Base-by-base conservation (phyloP, 2,797 vertebrate species). In the Syngnathus acus region DNA sequence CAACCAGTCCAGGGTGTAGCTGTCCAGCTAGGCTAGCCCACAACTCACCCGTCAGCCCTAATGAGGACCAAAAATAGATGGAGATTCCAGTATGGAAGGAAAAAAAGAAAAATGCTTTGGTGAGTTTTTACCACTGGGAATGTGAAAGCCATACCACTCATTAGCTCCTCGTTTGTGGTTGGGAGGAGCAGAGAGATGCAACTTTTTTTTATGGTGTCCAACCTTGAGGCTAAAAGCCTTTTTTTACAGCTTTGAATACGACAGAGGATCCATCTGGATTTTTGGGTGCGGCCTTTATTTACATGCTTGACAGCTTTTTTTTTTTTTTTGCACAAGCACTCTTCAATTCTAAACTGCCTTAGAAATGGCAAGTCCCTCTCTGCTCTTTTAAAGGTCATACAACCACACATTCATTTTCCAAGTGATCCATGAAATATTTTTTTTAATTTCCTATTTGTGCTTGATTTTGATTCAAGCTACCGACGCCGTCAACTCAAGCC, bases 401-500 rank as follows among this genome's bases (percentile, higher is more conserved):
- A 17, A 58, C 26, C 26, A 37, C 7, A 4, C 16, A 58, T 58
- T 58, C 6, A 23, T 61, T 61, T 61, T 61, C n/a, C 39, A 61
- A 14, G 14, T 38, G 26, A 38, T 58, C 26, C 14, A 58, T 58
- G 8, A 58, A 58, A n/a, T 39, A 21, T 23, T 23, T 60, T 19
- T 58, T 38, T 60, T 39, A n/a, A 19, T 45, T n/a, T 57, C 5
- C 54, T 57, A 23, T 57, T 60, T 60, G 58, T 40, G 58, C 43
- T 45, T 43, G 21, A 23, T 23, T 45, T n/a, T 16, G 14, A 62
- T 45, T 7, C 11, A 26, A 42, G 16, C 42, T 9, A 42, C 13
- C 23, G 13, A 26, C 45, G 21, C 7, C 9, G 0, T 16, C 32
- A 17, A 9, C 26, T 32, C 26, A 8, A 32, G 2, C 14, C 60